Evolutionary conservation across 1,140 invertebrate genomes (phyloP).

Genomic region (Intoshia linei): DNA sequence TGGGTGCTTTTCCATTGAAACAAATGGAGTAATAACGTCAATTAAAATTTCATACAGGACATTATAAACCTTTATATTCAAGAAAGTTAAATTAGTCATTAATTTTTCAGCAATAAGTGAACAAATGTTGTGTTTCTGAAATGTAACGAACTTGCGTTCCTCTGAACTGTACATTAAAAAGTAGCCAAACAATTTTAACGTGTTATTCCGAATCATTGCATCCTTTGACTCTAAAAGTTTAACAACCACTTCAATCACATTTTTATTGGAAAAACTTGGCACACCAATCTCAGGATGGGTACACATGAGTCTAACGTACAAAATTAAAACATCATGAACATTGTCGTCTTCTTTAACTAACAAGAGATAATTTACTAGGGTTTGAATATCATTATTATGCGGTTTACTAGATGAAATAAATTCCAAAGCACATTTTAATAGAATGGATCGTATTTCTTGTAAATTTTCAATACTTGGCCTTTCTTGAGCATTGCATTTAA

Average conservation of each 20-base stretch:
- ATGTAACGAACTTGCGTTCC: constrained; percentile 33
- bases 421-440: no score
- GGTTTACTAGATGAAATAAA: no score
- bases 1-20: not conserved
- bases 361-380: constrained; percentile 1
- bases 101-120: constrained; percentile 65
- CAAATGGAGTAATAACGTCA: no score
- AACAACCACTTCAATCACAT: constrained; percentile 35
- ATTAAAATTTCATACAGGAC: constrained; percentile 57
- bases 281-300: constrained; percentile 93
- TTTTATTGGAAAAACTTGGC: constrained; percentile 79
- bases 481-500: no score
- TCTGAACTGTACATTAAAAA: constrained; percentile 71
- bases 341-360: constrained; percentile 58
- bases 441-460: no score
- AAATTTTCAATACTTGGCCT: no score
- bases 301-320: constrained; percentile 74
- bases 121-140: constrained; percentile 81
- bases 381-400: no score
- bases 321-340: constrained; percentile 74
- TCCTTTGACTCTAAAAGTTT: constrained; percentile 69
- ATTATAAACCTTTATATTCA: constrained; percentile 73
- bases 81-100: constrained; percentile 47
- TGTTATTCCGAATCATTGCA: constrained; percentile 67
- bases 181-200: constrained; percentile 64